phyloP scores from a whole-genome alignment of 1,140 invertebrate species.

The Papilio polytes region DNA sequence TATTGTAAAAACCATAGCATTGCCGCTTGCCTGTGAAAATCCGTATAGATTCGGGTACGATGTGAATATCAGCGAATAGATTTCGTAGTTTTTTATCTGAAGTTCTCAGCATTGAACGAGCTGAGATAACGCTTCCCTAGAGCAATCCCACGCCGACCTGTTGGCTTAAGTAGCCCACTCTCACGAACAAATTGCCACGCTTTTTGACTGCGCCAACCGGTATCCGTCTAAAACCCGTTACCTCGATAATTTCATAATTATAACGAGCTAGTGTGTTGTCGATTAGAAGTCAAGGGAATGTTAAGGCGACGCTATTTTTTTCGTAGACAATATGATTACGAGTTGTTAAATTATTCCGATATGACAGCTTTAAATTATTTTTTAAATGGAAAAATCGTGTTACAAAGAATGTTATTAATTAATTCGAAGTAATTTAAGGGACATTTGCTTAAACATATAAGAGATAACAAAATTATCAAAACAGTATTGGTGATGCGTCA shows the following conservation, averaged over 20 bases:
- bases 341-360: not conserved
- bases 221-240: conserved; percentile 54
- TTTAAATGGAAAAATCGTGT: not conserved
- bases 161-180: conserved; percentile 29
- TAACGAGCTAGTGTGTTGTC: conserved; percentile 10
- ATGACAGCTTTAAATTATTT: not conserved
- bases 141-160: conserved; percentile 5
- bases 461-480: not conserved
- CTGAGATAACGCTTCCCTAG: conserved; percentile 18
- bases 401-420: not conserved
- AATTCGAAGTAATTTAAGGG: not conserved
- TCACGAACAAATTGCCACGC: conserved; percentile 48
- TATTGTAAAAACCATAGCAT: not conserved
- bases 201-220: conserved; percentile 58
- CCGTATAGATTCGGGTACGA: not conserved
- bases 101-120: conserved; percentile 33
- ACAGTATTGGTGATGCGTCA: not conserved
- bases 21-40: not conserved
- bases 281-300: conserved; percentile 5
- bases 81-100: conserved; percentile 33
- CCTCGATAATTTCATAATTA: conserved; percentile 35
- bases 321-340: not conserved
- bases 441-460: not conserved
- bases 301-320: not conserved
- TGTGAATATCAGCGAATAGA: conserved; percentile 35